Base-by-base conservation (phyloP, 2,888 invertebrate species). In the Latrodectus elegans region DNA sequence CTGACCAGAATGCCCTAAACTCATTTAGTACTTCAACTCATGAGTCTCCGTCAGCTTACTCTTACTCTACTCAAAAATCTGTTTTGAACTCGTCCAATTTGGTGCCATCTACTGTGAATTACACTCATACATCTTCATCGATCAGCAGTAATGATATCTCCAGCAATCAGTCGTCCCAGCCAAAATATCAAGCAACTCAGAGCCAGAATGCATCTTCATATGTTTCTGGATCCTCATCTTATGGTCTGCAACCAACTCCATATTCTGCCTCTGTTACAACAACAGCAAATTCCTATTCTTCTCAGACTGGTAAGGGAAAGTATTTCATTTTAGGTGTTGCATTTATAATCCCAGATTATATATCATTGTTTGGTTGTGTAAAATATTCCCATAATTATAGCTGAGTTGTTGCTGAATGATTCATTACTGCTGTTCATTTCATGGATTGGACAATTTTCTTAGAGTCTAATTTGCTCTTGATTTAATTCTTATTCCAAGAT, bases 51-150 rank as follows among this genome's bases (percentile, higher is more conserved):
- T 78, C 88, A 22, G 65, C 83, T 17, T 88, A 88, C 38, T 84
- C 86, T 64, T 89, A 89, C 67, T 73, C 68, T 26, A 81, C 60
- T 70, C 89, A 89, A 12, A 89, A 89, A 60, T 77, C 88, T n/a
- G 85, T 81, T 17, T 65, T 89, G 78, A 83, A 79, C 76, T 79
- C 83, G 70, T 86, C 89, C 84, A 86, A 76, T 51, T 71, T 86
- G 49, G 79, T 74, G 78, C 85, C 89, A 65, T 83, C 89, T 49
- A 79, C 79, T 17, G 75, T 17, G n/a, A 83, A 80, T 65, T 89
- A 89, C 52, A 79, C 83, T 22, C 81, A 89, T 22, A 71, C 84
- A 10, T 76, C 84, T n/a, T 49, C 81, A 12, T 86, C 89, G 8
- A 65, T 83, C 8, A 76, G 53, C 55, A 68, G 71, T 51, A 68